Evolutionary conservation across 92 coral and sea anemone genomes (phyloP).

Genomic region (Epizoanthus ramosus): DNA sequence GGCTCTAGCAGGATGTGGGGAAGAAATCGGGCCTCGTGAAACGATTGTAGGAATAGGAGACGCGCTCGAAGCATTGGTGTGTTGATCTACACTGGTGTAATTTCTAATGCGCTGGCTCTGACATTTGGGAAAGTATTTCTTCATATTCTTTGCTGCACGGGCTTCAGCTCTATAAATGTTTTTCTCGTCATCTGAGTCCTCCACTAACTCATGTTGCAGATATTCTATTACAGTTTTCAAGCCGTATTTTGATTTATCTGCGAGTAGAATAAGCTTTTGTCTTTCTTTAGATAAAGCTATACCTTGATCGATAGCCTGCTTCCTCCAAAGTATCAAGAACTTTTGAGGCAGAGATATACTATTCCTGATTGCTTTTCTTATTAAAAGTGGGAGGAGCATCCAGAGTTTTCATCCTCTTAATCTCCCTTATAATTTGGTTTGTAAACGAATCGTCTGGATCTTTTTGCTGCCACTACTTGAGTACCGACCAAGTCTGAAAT

Average conservation of each 20-base stretch:
- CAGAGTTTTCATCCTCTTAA: not conserved
- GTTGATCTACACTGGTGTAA: not conserved
- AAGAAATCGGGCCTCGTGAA: constrained; percentile 1
- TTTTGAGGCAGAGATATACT: constrained; percentile 10
- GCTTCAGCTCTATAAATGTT: constrained; percentile 41
- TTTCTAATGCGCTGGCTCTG: not conserved
- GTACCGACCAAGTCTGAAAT: not conserved
- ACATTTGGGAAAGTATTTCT: not conserved
- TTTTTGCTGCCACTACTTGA: not conserved
- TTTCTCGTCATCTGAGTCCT: constrained; percentile 22
- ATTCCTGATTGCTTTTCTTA: constrained; percentile 23
- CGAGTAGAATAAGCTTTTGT: constrained; percentile 38
- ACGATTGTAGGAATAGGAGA: constrained; percentile 14
- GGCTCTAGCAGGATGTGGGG: not conserved
- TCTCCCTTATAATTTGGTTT: not conserved
- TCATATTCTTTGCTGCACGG: constrained; percentile 37
- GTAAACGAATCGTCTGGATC: constrained; percentile 2
- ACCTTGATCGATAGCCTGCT: constrained; percentile 29
- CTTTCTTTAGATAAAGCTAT: constrained; percentile 35
- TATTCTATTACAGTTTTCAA: constrained; percentile 43
- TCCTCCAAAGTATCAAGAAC: constrained; percentile 35
- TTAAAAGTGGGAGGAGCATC: not conserved
- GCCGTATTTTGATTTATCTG: constrained; percentile 25
- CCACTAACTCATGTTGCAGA: constrained; percentile 36
- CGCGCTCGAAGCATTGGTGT: not conserved